Percentiles rank a stretch among this genome's conserved stretches.
Conservation (phyloP, 2,797 vertebrate species). For the Trachops cirrhosus region DNA sequence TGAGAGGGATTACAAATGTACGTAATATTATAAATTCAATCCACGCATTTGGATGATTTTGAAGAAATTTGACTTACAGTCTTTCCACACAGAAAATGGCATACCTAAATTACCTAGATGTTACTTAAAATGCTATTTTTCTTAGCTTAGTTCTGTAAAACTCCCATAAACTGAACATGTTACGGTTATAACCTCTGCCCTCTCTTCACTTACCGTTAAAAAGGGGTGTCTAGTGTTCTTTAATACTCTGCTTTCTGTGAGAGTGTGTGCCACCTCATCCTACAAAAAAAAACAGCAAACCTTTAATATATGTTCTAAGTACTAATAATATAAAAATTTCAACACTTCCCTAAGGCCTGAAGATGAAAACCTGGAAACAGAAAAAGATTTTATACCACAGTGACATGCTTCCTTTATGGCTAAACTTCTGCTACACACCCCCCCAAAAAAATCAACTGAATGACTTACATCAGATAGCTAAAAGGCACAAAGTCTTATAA, state of each 20-base stretch:
- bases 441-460: background rate
- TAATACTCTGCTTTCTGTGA: slow-evolving; percentile 97
- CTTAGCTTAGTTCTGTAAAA: background rate
- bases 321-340: background rate
- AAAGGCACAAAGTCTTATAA: background rate
- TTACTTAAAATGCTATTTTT: background rate
- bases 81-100: slow-evolving; percentile 50
- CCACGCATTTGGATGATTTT: background rate
- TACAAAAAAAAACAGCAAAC: slow-evolving; percentile 75
- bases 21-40: background rate
- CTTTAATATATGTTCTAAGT: background rate
- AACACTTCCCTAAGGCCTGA: background rate
- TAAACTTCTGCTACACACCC: background rate
- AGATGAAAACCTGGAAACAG: background rate
- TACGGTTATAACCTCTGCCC: background rate
- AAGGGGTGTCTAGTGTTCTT: slow-evolving; percentile 98
- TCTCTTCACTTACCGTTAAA: slow-evolving; percentile 92
- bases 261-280: slow-evolving; percentile 98
- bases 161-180: background rate
- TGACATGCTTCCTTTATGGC: background rate
- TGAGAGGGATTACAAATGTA: background rate
- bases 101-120: slow-evolving; percentile 52
- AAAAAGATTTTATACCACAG: background rate
- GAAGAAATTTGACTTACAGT: background rate
- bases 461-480: background rate